phyloP scores from a whole-genome alignment of 2,888 invertebrate species.

The Trichacis sp. region DNA sequence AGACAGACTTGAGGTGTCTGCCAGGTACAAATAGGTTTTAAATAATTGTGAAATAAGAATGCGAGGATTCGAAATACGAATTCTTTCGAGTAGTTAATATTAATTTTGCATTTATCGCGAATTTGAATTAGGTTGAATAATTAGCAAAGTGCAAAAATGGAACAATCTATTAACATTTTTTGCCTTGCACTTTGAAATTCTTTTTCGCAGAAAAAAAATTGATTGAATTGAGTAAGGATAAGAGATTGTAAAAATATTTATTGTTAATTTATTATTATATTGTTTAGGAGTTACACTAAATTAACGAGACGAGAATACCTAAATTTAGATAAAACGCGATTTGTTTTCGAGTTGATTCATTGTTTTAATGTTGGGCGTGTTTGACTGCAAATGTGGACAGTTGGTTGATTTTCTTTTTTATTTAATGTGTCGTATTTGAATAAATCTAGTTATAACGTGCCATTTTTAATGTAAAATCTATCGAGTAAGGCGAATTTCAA shows the following conservation, averaged over 20 bases:
- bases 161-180: too few relatives aligned
- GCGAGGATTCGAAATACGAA: constrained; percentile 55
- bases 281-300: constrained; percentile 10
- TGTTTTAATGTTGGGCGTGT: constrained; percentile 34
- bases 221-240: neutral
- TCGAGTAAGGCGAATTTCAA: neutral
- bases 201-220: too few relatives aligned
- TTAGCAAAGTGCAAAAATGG: too few relatives aligned
- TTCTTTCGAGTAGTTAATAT: constrained; percentile 21
- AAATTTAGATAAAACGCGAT: constrained; percentile 35
- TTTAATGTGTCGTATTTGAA: neutral
- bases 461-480: neutral
- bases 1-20: constrained; percentile 60
- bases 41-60: constrained; percentile 40
- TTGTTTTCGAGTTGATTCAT: constrained; percentile 27
- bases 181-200: too few relatives aligned
- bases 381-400: constrained; percentile 6
- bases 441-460: neutral
- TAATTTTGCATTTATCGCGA: constrained; percentile 17
- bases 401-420: neutral
- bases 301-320: constrained; percentile 17
- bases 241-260: constrained; percentile 22
- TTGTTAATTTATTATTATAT: constrained; percentile 13
- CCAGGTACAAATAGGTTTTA: constrained; percentile 66
- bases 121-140: neutral